phyloP scores from a whole-genome alignment of 2,888 invertebrate genomes.

The Teleiodes luculella region DNA sequence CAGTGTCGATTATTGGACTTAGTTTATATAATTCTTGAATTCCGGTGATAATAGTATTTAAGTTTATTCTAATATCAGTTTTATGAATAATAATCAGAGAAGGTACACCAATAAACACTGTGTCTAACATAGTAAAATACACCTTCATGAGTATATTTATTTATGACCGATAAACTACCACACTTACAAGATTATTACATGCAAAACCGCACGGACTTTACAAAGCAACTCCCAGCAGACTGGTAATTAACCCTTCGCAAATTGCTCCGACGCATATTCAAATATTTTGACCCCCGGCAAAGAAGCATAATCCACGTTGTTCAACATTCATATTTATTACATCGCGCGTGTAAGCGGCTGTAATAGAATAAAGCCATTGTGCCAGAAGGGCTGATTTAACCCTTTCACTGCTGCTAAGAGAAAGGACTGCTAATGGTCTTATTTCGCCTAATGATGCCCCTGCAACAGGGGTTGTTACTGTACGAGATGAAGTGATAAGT shows the following conservation, averaged over 20 bases:
- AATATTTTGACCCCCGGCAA: conserved; percentile 77
- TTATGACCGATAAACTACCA: conserved; percentile 6
- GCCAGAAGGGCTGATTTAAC: conserved; percentile 71
- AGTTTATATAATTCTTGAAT: too few relatives aligned
- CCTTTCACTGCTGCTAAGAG: conserved; percentile 72
- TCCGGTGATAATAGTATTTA: too few relatives aligned
- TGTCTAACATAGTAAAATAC: too few relatives aligned
- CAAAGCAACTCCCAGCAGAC: conserved; percentile 41
- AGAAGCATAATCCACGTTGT: conserved; percentile 70
- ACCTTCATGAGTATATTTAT: background rate
- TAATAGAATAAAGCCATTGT: conserved; percentile 75
- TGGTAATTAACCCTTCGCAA: conserved; percentile 73
- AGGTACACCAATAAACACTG: too few relatives aligned
- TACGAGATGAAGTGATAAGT: conserved; percentile 74
- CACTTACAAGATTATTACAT: conserved; percentile 23
- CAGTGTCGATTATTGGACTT: background rate
- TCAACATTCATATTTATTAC: conserved; percentile 78
- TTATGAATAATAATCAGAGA: too few relatives aligned
- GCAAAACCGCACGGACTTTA: conserved; percentile 37
- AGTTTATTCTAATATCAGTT: too few relatives aligned
- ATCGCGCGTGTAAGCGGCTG: conserved; percentile 73
- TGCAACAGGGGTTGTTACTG: conserved; percentile 58
- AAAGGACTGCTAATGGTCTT: conserved; percentile 77
- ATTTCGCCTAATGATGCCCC: conserved; percentile 74
- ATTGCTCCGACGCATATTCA: conserved; percentile 70